phyloP scores from a whole-genome alignment of 2,113 vertebrate genomes.

The Neotoma lepida region DNA sequence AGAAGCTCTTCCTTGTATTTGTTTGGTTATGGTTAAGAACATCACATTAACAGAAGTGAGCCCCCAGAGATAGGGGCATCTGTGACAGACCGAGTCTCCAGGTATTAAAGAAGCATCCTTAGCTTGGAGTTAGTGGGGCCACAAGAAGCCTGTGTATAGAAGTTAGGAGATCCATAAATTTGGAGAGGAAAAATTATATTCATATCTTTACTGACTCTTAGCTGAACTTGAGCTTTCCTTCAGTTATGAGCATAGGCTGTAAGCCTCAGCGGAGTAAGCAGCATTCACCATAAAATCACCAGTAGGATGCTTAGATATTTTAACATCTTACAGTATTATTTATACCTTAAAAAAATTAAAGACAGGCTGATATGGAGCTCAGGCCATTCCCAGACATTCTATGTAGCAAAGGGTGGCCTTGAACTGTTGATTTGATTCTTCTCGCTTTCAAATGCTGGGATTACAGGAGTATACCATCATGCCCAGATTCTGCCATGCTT shows the following conservation, averaged over 20 bases:
- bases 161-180: neutral
- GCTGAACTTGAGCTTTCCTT: slow-evolving; percentile 13
- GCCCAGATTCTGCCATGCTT: neutral
- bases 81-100: neutral
- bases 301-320: neutral
- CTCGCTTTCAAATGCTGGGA: neutral
- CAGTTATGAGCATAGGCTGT: neutral
- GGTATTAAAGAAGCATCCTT: neutral
- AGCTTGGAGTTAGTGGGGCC: neutral
- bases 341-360: neutral
- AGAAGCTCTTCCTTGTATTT: slow-evolving; percentile 78
- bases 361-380: neutral
- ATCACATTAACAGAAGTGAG: slow-evolving; percentile 76
- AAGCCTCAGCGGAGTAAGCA: neutral
- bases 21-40: slow-evolving; percentile 83
- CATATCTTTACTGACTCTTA: neutral
- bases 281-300: neutral
- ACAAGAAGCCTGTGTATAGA: neutral
- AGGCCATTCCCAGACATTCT: neutral
- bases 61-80: slow-evolving; percentile 22
- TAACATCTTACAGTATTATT: neutral
- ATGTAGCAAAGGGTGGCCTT: neutral
- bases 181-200: neutral
- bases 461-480: neutral
- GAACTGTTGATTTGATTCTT: neutral